Evolutionary conservation across 2,888 invertebrate genomes (phyloP).

Genomic region (Cordilura impudica): DNA sequence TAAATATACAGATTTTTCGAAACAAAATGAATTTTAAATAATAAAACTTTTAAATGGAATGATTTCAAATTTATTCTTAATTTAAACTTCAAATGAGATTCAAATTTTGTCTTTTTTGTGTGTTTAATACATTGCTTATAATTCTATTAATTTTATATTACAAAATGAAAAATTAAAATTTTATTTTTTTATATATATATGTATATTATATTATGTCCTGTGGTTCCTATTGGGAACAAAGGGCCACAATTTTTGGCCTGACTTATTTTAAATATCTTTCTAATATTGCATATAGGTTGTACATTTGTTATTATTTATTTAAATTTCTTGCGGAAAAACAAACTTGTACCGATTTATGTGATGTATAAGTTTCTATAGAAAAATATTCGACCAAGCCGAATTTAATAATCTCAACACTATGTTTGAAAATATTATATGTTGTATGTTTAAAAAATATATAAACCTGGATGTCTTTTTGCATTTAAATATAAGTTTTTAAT

Average conservation of each 20-base stretch:
- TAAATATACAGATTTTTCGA: neutral
- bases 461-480: neutral
- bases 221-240: no score
- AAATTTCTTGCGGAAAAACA: constrained; percentile 12
- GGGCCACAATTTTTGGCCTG: constrained; percentile 39
- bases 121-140: constrained; percentile 24
- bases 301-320: constrained; percentile 10
- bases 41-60: constrained; percentile 1
- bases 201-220: neutral
- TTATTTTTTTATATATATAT: neutral
- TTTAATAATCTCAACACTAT: constrained; percentile 32
- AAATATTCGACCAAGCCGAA: constrained; percentile 43
- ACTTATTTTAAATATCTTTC: constrained; percentile 36
- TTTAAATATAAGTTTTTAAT: neutral
- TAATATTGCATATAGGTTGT: constrained; percentile 42
- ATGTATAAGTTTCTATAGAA: neutral
- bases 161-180: neutral
- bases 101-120: neutral
- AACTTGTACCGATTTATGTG: constrained; percentile 21
- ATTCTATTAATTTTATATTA: neutral
- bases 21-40: neutral
- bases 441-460: constrained; percentile 19
- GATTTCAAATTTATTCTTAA: neutral
- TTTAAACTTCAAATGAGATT: constrained; percentile 10
- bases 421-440: neutral